phyloP scores from a whole-genome alignment of 2,888 invertebrate genomes.

The Patella pellucida region DNA sequence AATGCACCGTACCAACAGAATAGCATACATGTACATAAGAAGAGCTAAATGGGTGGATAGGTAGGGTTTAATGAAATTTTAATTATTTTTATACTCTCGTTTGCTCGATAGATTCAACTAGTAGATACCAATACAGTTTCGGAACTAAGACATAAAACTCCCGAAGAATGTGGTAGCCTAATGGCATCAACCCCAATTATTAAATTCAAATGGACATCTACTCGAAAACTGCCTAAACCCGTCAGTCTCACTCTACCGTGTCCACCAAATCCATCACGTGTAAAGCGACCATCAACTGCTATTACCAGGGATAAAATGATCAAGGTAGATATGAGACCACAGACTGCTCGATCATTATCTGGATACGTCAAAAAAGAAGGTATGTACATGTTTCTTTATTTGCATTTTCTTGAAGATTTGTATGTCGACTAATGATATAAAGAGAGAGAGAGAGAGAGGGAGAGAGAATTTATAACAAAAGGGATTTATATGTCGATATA shows the following conservation, averaged over 20 bases:
- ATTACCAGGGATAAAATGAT: slow-evolving; percentile 22
- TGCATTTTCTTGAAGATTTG: background rate
- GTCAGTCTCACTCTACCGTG: slow-evolving; percentile 56
- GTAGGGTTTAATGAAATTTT: too few species aligned
- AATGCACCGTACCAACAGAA: too few species aligned
- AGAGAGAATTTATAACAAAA: too few species aligned
- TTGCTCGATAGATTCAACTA: slow-evolving; percentile 53
- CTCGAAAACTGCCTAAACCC: slow-evolving; percentile 35
- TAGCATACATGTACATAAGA: too few species aligned
- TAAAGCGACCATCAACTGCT: slow-evolving; percentile 54
- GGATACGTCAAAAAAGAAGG: slow-evolving; percentile 7
- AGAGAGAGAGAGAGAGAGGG: too few species aligned
- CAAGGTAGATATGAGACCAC: slow-evolving; percentile 14
- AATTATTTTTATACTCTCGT: too few species aligned
- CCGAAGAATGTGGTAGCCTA: slow-evolving; percentile 45
- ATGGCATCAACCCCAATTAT: slow-evolving; percentile 56
- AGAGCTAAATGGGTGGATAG: too few species aligned
- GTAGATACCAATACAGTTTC: slow-evolving; percentile 53
- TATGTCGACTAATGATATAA: background rate
- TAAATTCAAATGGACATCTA: slow-evolving; percentile 38
- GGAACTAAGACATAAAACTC: slow-evolving; percentile 49
- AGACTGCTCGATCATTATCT: slow-evolving; percentile 15
- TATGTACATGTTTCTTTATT: background rate
- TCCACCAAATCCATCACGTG: slow-evolving; percentile 48
- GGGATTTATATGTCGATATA: too few species aligned